Evolutionary conservation across 2,113 vertebrate genomes (phyloP).

Genomic region (Saimiri boliviensis): DNA sequence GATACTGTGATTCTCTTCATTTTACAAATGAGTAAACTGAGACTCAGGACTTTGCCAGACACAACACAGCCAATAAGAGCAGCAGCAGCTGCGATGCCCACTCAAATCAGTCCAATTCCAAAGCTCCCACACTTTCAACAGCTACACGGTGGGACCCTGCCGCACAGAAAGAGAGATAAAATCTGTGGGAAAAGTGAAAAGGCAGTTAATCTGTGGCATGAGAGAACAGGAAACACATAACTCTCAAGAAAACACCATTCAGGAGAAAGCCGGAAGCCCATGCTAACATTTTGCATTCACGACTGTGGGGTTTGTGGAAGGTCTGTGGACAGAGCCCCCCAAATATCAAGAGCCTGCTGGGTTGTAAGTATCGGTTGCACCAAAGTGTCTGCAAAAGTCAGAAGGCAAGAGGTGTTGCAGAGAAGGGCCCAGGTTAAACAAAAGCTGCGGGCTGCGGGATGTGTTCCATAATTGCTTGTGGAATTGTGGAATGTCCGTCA

Average conservation of each 20-base stretch:
- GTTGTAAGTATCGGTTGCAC: not conserved
- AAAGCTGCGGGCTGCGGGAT: not conserved
- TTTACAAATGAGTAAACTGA: not conserved
- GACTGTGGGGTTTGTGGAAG: not conserved
- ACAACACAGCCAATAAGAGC: not conserved
- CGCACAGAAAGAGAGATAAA: not conserved
- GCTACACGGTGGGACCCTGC: not conserved
- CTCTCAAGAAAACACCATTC: not conserved
- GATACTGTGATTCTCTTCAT: not conserved
- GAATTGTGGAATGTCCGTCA: not conserved
- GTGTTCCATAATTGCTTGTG: not conserved
- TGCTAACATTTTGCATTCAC: not conserved
- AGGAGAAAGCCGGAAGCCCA: not conserved
- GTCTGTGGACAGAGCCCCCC: not conserved
- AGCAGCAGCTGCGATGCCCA: not conserved
- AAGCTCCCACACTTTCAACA: not conserved
- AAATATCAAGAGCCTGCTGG: not conserved
- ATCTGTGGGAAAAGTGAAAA: slow-evolving; percentile 18
- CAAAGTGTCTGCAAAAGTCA: not conserved
- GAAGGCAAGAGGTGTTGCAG: not conserved
- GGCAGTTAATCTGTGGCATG: slow-evolving; percentile 7
- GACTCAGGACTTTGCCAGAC: not conserved
- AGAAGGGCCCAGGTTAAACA: not conserved
- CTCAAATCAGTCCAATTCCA: not conserved
- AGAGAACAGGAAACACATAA: slow-evolving; percentile 42